Evolutionary conservation across 2,113 vertebrate species (phyloP).

Genomic region (Myrmophylax atrothorax): DNA sequence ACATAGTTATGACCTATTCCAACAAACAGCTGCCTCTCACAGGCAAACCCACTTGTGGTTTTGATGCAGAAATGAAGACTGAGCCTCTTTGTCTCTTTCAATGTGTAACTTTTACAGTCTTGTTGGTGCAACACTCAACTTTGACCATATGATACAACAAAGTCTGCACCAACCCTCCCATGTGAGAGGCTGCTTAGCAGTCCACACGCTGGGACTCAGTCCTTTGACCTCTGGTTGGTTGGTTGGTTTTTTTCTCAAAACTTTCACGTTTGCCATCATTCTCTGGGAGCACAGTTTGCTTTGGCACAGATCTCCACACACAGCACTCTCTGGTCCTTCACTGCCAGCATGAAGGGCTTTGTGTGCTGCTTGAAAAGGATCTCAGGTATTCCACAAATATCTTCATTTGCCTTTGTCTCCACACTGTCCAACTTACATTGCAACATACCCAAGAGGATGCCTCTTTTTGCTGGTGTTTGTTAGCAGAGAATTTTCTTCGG

Average conservation of each 20-base stretch:
- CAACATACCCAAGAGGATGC: not conserved
- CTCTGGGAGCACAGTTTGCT: not conserved
- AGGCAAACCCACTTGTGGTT: not conserved
- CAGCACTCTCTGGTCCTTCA: not conserved
- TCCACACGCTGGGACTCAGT: not conserved
- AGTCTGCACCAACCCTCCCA: not conserved
- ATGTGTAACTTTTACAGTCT: not conserved
- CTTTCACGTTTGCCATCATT: not conserved
- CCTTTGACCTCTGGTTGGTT: not conserved
- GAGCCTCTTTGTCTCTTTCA: not conserved
- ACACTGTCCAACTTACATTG: not conserved
- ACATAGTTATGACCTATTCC: not conserved
- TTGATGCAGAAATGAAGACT: not conserved
- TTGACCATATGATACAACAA: not conserved
- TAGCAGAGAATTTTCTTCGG: not conserved
- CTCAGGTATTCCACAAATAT: not conserved
- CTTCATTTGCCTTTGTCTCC: not conserved
- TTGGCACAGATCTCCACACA: not conserved
- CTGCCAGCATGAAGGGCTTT: not conserved
- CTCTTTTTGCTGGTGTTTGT: not conserved
- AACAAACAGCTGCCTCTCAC: not conserved
- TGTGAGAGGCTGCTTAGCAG: not conserved
- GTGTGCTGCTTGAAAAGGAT: not conserved
- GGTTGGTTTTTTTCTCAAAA: not conserved
- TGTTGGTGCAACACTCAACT: not conserved